Percentiles rank a stretch among this genome's conserved stretches.
These are phyloP conservation scores for Chlorops oryzae DNA, from an alignment of 1,140 invertebrate genomes.

Conservation along the genomic window DNA sequence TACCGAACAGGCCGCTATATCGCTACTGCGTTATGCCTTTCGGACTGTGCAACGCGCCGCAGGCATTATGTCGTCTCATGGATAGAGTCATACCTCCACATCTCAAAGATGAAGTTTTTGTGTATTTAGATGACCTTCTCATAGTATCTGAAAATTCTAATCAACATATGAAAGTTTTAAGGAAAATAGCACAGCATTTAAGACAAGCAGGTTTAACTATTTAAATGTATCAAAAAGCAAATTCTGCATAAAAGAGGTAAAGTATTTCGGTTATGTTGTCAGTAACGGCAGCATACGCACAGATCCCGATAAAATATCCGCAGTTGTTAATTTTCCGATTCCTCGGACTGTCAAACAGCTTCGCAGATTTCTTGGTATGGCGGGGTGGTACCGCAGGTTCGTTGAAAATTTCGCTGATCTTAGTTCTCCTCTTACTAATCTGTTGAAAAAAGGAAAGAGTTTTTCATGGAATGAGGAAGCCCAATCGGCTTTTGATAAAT, in stretches of 20 bases:
- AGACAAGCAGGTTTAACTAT: constrained; percentile 10
- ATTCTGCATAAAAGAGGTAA: constrained; percentile 40
- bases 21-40: constrained; percentile 10
- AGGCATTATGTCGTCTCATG: constrained; percentile 6
- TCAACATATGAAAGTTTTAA: constrained; percentile 4
- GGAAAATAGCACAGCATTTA: constrained; percentile 2
- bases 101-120: constrained; percentile 11
- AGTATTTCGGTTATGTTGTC: constrained; percentile 8
- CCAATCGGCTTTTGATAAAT: not conserved
- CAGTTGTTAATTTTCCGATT: not conserved
- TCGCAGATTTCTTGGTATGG: constrained; percentile 1
- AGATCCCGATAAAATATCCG: constrained; percentile 20
- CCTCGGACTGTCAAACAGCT: constrained; percentile 1
- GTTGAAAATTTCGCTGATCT: constrained; percentile 3
- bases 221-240: constrained; percentile 31
- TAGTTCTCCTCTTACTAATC: not conserved
- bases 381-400: constrained; percentile 3
- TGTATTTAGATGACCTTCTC: constrained; percentile 13
- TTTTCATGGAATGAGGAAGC: constrained; percentile 1
- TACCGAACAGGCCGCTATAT: constrained; percentile 4
- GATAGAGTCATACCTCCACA: constrained; percentile 6
- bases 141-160: constrained; percentile 6
- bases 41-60: constrained; percentile 5
- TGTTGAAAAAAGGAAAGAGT: not conserved
- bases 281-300: constrained; percentile 26